Base-by-base conservation (phyloP, 2,797 vertebrate genomes). In the Helarctos malayanus region DNA sequence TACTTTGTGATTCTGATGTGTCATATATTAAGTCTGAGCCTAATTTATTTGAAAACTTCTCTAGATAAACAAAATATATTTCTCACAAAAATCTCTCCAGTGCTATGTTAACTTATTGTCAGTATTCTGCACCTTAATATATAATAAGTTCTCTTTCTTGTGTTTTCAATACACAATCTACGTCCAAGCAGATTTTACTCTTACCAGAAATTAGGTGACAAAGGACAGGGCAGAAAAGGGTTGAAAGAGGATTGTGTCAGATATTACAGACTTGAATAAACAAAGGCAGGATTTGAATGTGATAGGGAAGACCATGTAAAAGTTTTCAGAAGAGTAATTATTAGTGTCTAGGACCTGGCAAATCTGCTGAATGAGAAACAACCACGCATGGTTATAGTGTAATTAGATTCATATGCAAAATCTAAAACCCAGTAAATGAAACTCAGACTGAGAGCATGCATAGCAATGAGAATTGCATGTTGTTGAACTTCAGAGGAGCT, bases 401-500 rank as follows among this genome's bases (percentile, higher is more conserved):
- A 68, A 71, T 89, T 56, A 84, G 15, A 89, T 41, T 93, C 68
- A 82, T 38, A 73, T 56, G 73, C 16, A 54, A 29, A 71, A 68
- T 73, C 56, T 49, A 56, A 82, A 88, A 91, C 45, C 80, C 61
- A 91, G n/a, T 27, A 78, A 91, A 76, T n/a, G 18, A 56, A 84
- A 76, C 23, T 35, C 38, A 65, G 45, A 29, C 41, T 19, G 10
- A 90, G 18, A 59, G 21, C 49, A 83, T 35, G 18, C 14, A 27
- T 2, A 76, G 8, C 32, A 57, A 81, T 35, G 21, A 68, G 11
- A 61, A 1, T 2, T 59, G 9, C 12, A 41, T 25, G 1, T 3
- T 65, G 6, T 7, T 89, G 16, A 82, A 56, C 23, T 73, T 61
- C 6, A 54, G 29, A n/a, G 32, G 21, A 18, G 4, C 27, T 35